phyloP scores from a whole-genome alignment of 2,797 vertebrate genomes.

The Myripristis murdjan region DNA sequence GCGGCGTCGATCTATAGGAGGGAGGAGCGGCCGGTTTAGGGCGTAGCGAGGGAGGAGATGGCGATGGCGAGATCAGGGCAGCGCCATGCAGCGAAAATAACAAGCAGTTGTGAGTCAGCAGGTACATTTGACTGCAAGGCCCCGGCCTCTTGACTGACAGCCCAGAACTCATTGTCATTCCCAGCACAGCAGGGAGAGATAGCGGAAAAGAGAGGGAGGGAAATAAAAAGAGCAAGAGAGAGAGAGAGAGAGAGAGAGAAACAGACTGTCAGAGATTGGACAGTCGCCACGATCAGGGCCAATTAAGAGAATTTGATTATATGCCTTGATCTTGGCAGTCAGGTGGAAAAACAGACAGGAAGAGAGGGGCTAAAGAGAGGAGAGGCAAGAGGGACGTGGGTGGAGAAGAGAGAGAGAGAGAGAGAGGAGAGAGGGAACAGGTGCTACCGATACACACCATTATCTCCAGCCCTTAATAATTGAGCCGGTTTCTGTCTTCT shows the following conservation, averaged over 20 bases:
- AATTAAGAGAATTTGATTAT: constrained; percentile 75
- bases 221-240: constrained; percentile 1
- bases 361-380: constrained; percentile 23
- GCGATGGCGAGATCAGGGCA: constrained; percentile 37
- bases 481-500: constrained; percentile 57
- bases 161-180: constrained; percentile 35
- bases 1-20: constrained; percentile 23
- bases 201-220: constrained; percentile 5
- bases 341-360: constrained; percentile 67
- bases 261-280: constrained; percentile 35
- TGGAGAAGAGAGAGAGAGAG: background rate
- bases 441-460: constrained; percentile 63
- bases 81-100: constrained; percentile 43
- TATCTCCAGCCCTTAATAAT: constrained; percentile 62
- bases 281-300: constrained; percentile 57
- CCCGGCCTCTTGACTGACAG: constrained; percentile 65
- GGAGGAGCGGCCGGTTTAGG: constrained; percentile 27
- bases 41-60: constrained; percentile 20
- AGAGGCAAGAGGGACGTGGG: background rate
- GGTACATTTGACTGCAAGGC: constrained; percentile 12
- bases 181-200: background rate
- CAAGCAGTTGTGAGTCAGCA: constrained; percentile 45
- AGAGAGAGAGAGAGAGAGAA: background rate
- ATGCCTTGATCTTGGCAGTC: constrained; percentile 73
- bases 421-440: constrained; percentile 61